These are phyloP conservation scores for Lochmaea crataegi DNA, from an alignment of 2,888 invertebrate genomes.

Conservation along the genomic window DNA sequence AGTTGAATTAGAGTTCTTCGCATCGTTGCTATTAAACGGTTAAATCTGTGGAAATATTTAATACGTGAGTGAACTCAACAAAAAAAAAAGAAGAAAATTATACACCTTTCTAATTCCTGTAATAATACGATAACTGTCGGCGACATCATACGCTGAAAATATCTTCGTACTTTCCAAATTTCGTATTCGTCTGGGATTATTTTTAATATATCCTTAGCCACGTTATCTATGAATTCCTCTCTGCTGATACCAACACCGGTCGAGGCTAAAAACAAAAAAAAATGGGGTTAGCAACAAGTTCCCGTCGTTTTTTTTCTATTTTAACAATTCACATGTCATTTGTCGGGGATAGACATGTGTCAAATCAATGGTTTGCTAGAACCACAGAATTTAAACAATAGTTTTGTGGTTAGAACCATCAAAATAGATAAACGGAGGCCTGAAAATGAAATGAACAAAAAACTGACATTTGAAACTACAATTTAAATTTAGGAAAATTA, in stretches of 20 bases:
- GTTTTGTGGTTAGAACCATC: no score
- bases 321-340: no score
- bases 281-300: no score
- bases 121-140: conserved; percentile 88
- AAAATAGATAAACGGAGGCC: no score
- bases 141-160: conserved; percentile 82
- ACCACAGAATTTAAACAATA: no score
- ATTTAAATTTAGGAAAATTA: no score
- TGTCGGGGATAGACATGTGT: no score
- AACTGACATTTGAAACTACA: no score
- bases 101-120: conserved; percentile 83
- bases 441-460: no score
- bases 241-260: conserved; percentile 79
- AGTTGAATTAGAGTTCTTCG: conserved; percentile 76
- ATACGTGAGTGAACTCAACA: not conserved
- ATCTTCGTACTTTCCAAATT: conserved; percentile 79
- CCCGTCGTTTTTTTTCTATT: no score
- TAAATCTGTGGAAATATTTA: conserved; percentile 68
- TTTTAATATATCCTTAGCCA: conserved; percentile 80
- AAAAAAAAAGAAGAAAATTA: not conserved
- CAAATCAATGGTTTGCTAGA: no score
- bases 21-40: conserved; percentile 80
- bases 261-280: conserved; percentile 71
- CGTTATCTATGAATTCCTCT: conserved; percentile 86
- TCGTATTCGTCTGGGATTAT: conserved; percentile 84